A percentile compares a stretch with the other conserved stretches of the same genome.
phyloP scores from a whole-genome alignment of 2,888 invertebrate species.

The Euproctis similis region DNA sequence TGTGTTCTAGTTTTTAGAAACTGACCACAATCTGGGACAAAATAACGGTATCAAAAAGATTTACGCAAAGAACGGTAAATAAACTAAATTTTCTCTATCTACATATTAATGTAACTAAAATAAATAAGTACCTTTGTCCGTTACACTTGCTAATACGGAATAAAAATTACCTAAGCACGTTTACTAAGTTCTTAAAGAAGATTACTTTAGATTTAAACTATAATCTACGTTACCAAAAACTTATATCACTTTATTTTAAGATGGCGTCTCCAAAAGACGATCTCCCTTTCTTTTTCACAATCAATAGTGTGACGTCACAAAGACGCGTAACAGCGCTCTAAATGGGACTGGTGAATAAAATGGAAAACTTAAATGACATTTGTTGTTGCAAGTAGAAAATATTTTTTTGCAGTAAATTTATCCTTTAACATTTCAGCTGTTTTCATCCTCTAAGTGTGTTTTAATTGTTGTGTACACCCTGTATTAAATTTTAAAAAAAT shows the following conservation, averaged over 20 bases:
- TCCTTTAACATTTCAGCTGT: no score
- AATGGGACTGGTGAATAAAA: slow-evolving; percentile 32
- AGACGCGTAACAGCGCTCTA: slow-evolving; percentile 58
- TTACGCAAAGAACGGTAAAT: slow-evolving; percentile 62
- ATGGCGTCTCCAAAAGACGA: slow-evolving; percentile 74
- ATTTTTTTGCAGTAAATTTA: no score
- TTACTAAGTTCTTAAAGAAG: slow-evolving; percentile 55
- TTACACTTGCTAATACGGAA: slow-evolving; percentile 79
- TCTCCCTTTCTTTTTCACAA: slow-evolving; percentile 62
- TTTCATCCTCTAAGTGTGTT: no score
- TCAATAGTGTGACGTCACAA: slow-evolving; percentile 75
- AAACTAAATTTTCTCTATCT: slow-evolving; percentile 54
- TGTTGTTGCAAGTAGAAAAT: no score
- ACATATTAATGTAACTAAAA: slow-evolving; percentile 58
- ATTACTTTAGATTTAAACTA: slow-evolving; percentile 71
- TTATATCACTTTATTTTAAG: slow-evolving; percentile 76
- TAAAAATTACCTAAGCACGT: slow-evolving; percentile 59
- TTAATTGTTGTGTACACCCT: no score
- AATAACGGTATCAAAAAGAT: slow-evolving; percentile 59
- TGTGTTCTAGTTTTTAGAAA: slow-evolving; percentile 17
- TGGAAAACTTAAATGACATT: background rate
- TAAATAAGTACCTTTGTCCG: slow-evolving; percentile 84
- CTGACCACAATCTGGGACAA: slow-evolving; percentile 29
- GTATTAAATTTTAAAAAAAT: no score
- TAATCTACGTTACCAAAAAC: slow-evolving; percentile 77